Evolutionary conservation across 2,113 vertebrate species (phyloP).

Genomic region (Bubo bubo): DNA sequence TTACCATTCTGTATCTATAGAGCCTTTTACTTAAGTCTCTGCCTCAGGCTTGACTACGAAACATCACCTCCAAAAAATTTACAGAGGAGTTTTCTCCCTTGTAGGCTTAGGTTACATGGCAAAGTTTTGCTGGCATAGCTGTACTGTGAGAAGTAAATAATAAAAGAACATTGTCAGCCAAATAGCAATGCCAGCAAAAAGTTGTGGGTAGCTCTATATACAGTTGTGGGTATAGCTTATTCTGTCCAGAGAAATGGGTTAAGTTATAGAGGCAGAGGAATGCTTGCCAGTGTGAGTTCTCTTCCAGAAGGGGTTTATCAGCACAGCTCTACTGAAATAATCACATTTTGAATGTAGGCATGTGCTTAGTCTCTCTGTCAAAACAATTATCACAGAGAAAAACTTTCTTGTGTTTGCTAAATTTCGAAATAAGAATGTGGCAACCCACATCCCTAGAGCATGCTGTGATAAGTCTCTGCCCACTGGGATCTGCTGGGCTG

Average conservation of each 20-base stretch:
- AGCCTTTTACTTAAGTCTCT: not conserved
- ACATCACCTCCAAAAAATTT: not conserved
- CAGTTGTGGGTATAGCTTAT: not conserved
- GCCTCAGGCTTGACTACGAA: not conserved
- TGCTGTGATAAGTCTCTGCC: not conserved
- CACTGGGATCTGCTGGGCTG: not conserved
- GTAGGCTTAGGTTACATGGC: not conserved
- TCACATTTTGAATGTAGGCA: not conserved
- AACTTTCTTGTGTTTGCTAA: not conserved
- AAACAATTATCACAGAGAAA: not conserved
- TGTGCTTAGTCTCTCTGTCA: not conserved
- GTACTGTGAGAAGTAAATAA: not conserved
- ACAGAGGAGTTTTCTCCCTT: not conserved
- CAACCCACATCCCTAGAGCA: not conserved
- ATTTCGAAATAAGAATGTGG: not conserved
- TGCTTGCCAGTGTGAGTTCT: not conserved
- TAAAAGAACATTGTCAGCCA: not conserved
- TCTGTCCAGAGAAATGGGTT: not conserved
- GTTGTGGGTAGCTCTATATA: not conserved
- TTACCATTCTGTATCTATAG: rapidly evolving
- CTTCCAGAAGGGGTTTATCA: not conserved
- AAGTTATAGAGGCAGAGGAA: not conserved
- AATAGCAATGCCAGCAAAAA: not conserved
- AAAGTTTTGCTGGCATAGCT: not conserved
- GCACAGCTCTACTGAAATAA: not conserved